These are phyloP conservation scores for Netta rufina DNA, from an alignment of 2,797 vertebrate genomes.

Conservation along the genomic window DNA sequence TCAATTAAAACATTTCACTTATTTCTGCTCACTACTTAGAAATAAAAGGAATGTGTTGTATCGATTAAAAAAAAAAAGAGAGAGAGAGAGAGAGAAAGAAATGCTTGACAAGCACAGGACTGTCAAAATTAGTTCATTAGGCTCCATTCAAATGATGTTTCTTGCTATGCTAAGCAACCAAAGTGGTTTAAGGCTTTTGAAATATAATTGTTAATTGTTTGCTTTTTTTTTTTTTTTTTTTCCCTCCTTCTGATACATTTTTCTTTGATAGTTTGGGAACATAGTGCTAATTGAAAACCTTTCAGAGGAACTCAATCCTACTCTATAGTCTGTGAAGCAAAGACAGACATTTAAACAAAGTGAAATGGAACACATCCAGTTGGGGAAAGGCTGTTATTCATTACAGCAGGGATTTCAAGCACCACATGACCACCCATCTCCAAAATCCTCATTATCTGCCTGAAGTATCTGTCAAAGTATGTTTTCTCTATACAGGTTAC, in stretches of 20 bases:
- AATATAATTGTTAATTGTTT: conserved; percentile 45
- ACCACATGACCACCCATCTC: conserved; percentile 67
- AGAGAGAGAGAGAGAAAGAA: not conserved
- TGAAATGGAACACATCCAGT: conserved; percentile 52
- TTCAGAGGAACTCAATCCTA: conserved; percentile 56
- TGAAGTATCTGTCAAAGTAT: conserved; percentile 73
- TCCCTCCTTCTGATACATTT: conserved; percentile 10
- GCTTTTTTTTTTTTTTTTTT: not conserved
- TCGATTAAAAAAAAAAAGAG: not conserved
- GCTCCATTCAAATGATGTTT: conserved; percentile 40
- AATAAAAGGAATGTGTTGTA: conserved; percentile 36
- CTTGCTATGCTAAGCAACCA: conserved; percentile 33
- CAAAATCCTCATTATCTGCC: conserved; percentile 75
- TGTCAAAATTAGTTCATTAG: conserved; percentile 51
- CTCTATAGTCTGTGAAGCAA: conserved; percentile 11
- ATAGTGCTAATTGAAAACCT: conserved; percentile 63
- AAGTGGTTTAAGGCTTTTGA: conserved; percentile 44
- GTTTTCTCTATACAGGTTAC: conserved; percentile 64
- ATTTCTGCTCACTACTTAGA: conserved; percentile 29
- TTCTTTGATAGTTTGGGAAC: conserved; percentile 67
- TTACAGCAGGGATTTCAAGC: conserved; percentile 72
- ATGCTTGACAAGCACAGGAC: not conserved
- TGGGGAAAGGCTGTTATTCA: conserved; percentile 60
- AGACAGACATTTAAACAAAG: conserved; percentile 66
- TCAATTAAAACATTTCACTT: conserved; percentile 58